phyloP scores from a whole-genome alignment of 2,797 vertebrate species.

The Allobates femoralis region DNA sequence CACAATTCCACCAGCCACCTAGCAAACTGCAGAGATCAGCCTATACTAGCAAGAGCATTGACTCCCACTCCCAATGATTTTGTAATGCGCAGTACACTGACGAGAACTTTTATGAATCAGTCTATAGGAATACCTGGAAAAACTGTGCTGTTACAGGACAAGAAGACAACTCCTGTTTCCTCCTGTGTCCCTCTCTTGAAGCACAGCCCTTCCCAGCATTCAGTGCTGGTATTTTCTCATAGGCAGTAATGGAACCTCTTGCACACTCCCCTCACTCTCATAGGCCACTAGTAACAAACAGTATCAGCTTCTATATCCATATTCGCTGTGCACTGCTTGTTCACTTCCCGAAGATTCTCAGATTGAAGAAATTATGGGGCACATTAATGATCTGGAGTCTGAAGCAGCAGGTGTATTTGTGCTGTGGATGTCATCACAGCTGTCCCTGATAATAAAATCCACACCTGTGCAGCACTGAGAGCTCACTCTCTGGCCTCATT shows the following conservation, averaged over 20 bases:
- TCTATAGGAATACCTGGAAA: not conserved
- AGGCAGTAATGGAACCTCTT: conserved; percentile 31
- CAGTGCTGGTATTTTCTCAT: not conserved
- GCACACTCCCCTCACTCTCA: conserved; percentile 13
- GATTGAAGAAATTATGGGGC: not conserved
- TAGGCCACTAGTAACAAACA: not conserved
- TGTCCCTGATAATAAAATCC: too few species aligned
- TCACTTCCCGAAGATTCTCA: not conserved
- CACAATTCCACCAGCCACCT: too few species aligned
- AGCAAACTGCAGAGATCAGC: not conserved
- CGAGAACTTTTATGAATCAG: not conserved
- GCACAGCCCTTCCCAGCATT: conserved; percentile 36
- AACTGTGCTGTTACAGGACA: not conserved
- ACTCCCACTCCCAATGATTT: not conserved
- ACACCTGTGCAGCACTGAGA: too few species aligned
- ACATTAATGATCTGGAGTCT: too few species aligned
- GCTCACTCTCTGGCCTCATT: too few species aligned
- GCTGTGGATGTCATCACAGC: too few species aligned
- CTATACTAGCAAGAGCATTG: not conserved
- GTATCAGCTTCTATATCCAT: not conserved
- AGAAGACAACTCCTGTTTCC: conserved; percentile 6
- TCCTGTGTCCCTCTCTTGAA: not conserved
- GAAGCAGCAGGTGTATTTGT: too few species aligned
- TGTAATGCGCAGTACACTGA: not conserved
- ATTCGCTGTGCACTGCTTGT: not conserved